Percentiles rank a stretch among this genome's conserved stretches.
Evolutionary conservation across 2,113 vertebrate species (phyloP).

Genomic region (Machaerirhynchus nigripectus): DNA sequence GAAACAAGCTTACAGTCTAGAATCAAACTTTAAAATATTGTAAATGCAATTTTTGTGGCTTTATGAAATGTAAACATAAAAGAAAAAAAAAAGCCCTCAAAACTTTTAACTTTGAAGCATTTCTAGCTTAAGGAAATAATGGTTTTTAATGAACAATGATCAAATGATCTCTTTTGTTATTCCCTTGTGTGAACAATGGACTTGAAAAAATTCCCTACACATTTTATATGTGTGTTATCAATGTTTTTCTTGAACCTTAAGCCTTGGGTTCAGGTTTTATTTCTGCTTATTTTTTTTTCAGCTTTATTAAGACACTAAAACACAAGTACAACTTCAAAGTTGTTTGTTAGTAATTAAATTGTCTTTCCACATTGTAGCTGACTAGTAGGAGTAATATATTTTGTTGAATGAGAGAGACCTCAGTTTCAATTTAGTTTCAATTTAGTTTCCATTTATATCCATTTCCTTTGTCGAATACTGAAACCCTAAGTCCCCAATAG

Average conservation of each 20-base stretch:
- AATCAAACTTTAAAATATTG: background rate
- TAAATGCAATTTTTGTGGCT: background rate
- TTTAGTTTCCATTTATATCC: conserved; percentile 16
- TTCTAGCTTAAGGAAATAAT: background rate
- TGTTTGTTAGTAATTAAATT: conserved; percentile 37
- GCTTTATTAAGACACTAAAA: conserved; percentile 34
- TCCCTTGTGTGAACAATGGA: background rate
- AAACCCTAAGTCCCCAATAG: background rate
- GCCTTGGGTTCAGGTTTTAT: background rate
- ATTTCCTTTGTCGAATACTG: background rate
- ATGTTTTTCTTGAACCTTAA: conserved; percentile 13
- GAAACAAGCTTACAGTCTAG: background rate
- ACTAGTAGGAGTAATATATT: background rate
- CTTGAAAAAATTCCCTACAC: background rate
- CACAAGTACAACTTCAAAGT: conserved; percentile 8
- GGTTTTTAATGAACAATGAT: background rate
- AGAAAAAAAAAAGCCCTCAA: background rate
- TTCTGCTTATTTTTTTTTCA: background rate
- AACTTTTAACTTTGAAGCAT: background rate
- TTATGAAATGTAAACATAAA: background rate
- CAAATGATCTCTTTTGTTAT: background rate
- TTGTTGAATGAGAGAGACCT: background rate
- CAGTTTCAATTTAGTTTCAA: conserved; percentile 24
- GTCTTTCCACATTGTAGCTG: conserved; percentile 6
- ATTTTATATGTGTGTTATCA: background rate